Evolutionary conservation across 2,888 invertebrate genomes (phyloP), one percentile per base, ranked within the genome.

Genomic region (Ctenicera cuprea): DNA sequence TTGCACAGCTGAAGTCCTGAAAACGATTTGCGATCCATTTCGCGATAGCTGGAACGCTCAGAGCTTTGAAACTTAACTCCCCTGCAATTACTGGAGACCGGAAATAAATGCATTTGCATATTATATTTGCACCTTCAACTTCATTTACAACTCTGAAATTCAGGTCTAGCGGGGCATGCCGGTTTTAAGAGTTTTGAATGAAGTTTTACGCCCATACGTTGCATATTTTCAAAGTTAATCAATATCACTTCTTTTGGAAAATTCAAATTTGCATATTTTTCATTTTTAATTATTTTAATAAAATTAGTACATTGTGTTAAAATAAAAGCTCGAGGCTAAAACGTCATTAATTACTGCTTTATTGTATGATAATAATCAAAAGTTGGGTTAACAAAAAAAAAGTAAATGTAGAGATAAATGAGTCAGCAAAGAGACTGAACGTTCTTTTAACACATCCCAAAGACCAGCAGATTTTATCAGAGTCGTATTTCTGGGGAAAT

Each of bases 41-140:
- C 38, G 59, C 59, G 59, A 59, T 59, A 59, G 59, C 59, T 59
- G 59, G 41, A 59, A 38, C 59, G 37, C 20, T 59, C 38, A 20
- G 33, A 9, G 18, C 59, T 59, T 59, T 59, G 59, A 59, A 59
- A 38, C 59, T 59, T 52, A 70, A 63, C 52, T 70, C 43, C 52
- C 52, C 33, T 63, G 50, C 38, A 70, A 70, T 70, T 70, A 63
- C 54, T 37, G 9, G 41, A 63, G 52, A 54, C 70, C 41, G 63
- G 33, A 70, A 43, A 70, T 70, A 70, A 63, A 62, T 70, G 70
- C 70, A 70, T 63, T 70, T 68, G 61, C 61, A 68, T 68, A 67
- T 59, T 67, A 59, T 67, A 59, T 61, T 68, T 54, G 70, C 52
- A 63, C 63, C 63, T 70, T 63, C 37, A 63, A 62, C 63, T 70